phyloP scores from a whole-genome alignment of 2,113 vertebrate species.

The Theristicus caerulescens region DNA sequence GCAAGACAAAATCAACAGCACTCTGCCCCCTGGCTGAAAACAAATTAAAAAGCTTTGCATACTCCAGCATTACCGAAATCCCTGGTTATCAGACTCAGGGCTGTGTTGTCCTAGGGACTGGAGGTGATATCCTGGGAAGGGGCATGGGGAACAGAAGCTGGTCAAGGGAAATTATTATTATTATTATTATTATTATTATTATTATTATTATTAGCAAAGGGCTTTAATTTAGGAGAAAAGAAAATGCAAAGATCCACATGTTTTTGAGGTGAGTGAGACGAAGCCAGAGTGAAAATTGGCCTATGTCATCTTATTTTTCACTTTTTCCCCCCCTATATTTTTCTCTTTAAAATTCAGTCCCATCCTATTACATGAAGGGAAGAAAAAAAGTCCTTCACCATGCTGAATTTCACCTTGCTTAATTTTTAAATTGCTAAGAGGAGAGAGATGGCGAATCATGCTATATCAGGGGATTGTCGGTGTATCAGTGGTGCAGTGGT shows the following conservation, averaged over 20 bases:
- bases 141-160: not conserved
- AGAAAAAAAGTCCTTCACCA: not conserved
- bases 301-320: not conserved
- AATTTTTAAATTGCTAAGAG: not conserved
- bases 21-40: not conserved
- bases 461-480: not conserved
- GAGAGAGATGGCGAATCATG: not conserved
- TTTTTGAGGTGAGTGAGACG: not conserved
- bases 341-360: not conserved
- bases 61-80: not conserved
- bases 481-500: not conserved
- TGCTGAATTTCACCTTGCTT: not conserved
- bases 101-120: not conserved
- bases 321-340: accelerated
- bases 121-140: not conserved
- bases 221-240: not conserved
- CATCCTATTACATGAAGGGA: accelerated
- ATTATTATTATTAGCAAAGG: not conserved
- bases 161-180: not conserved
- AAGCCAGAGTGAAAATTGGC: not conserved
- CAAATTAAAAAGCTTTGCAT: not conserved
- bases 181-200: not conserved
- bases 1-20: not conserved
- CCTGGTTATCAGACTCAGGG: not conserved
- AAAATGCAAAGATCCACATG: not conserved